Base-by-base conservation (phyloP, 2,888 invertebrate species). In the Synanthedon vespiformis region DNA sequence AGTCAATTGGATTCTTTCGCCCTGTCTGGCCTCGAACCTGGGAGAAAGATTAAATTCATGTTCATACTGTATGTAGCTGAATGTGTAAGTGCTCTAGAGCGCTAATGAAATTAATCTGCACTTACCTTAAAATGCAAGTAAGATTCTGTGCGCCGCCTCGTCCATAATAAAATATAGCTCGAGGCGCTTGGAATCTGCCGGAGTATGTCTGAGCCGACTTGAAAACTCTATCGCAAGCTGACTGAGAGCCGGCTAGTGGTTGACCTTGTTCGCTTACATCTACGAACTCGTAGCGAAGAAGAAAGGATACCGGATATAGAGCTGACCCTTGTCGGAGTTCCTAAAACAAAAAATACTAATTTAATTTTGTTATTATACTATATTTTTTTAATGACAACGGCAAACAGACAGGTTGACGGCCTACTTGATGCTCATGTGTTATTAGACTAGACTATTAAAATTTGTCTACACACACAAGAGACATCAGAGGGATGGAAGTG, bases 261-360 rank as follows among this genome's bases (percentile, higher is more conserved):
- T 88, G 86, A 0, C 92, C 92, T 72, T 91, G 92, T 68, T 91
- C 90, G 57, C 91, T 90, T 49, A 91, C 89, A 73, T 94, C 94
- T 16, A 95, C 93, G 70, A 95, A 95, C 78, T 95, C 95, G 77
- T 94, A 95, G 52, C 93, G 90, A 4, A 95, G 89, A 47, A 93
- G 89, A 72, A 95, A 95, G 60, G 92, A 86, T 53, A 94, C 91
- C 2, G 94, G 94, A 71, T 93, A 93, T 50, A 94, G 82, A 4
- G 94, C 93, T 55, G 93, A 94, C n/a, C 93, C 93, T 72, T 93
- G 93, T 48, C 91, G 90, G 41, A 94, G 88, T 64, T 92, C 91
- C 82, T 88, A 34, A 34, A 34, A 34, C 34, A 34, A 34, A 34
- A 34, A 34, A 10, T 34, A 34, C 34, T 34, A 34, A 34, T 34